These are phyloP conservation scores for Tychaedon coryphoeus DNA, from an alignment of 2,113 vertebrate species.

Conservation along the genomic window DNA sequence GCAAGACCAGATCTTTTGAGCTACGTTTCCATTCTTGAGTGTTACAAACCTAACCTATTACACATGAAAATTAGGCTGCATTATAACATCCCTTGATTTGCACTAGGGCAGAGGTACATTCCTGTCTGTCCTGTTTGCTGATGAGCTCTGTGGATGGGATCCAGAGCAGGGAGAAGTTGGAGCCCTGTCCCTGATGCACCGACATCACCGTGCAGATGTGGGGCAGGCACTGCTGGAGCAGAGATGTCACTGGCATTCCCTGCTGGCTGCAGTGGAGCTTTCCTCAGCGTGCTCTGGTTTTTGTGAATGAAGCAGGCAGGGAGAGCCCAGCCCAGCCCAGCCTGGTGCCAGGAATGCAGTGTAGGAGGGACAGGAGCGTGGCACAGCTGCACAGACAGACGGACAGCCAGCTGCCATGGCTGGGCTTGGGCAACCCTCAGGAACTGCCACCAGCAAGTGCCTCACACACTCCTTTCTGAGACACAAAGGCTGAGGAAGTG, in stretches of 20 bases:
- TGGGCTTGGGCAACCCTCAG: neutral
- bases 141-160: neutral
- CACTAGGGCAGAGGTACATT: neutral
- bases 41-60: neutral
- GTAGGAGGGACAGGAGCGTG: accelerated
- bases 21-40: neutral
- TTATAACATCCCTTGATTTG: neutral
- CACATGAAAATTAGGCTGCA: neutral
- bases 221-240: neutral
- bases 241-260: neutral
- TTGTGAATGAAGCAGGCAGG: neutral
- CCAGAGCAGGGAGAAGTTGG: neutral
- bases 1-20: neutral
- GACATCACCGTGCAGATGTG: neutral
- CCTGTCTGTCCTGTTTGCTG: neutral
- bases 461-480: neutral
- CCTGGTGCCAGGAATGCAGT: neutral
- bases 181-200: neutral
- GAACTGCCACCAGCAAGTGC: neutral
- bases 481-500: neutral
- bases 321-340: neutral
- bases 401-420: neutral
- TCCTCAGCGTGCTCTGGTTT: neutral
- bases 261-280: neutral
- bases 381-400: neutral